Percentiles rank a stretch among this genome's conserved stretches.
Conservation (phyloP, 2,888 invertebrate species). For the Asteroscopus sphinx region DNA sequence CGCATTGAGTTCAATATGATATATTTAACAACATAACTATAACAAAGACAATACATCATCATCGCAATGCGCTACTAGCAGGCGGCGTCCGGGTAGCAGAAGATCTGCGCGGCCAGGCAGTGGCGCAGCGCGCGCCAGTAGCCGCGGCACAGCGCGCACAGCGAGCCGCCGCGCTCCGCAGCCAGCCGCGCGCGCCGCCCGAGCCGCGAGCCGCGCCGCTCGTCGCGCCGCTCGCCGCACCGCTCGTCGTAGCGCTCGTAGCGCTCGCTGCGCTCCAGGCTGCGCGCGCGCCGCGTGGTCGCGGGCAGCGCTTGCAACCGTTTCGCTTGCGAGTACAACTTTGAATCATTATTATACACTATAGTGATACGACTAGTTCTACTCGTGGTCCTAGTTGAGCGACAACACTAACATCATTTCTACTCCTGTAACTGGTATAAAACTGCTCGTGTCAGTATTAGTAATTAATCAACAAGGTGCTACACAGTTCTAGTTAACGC, state of each 20-base stretch:
- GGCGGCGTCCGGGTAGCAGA: constrained; percentile 44
- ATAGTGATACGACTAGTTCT: neutral
- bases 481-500: too few relatives aligned
- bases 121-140: constrained; percentile 75
- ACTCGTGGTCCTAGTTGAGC: neutral
- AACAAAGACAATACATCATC: constrained; percentile 19
- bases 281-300: constrained; percentile 48
- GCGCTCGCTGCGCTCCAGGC: constrained; percentile 30
- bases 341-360: constrained; percentile 23
- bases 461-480: too few relatives aligned
- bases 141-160: constrained; percentile 75
- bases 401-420: neutral
- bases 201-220: constrained; percentile 9
- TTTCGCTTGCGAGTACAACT: constrained; percentile 79
- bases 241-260: constrained; percentile 26
- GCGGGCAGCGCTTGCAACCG: constrained; percentile 62
- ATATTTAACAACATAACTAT: constrained; percentile 43
- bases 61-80: constrained; percentile 11
- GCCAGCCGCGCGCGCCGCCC: too few relatives aligned
- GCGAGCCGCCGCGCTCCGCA: constrained; percentile 45
- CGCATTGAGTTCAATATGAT: constrained; percentile 21
- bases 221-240: constrained; percentile 1
- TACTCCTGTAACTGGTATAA: too few relatives aligned
- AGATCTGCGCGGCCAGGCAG: constrained; percentile 63
- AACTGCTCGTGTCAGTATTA: too few relatives aligned